Evolutionary conservation across 1,140 invertebrate species (phyloP), one percentile per base, ranked within the genome.

Genomic region (Heliothis subflexa): DNA sequence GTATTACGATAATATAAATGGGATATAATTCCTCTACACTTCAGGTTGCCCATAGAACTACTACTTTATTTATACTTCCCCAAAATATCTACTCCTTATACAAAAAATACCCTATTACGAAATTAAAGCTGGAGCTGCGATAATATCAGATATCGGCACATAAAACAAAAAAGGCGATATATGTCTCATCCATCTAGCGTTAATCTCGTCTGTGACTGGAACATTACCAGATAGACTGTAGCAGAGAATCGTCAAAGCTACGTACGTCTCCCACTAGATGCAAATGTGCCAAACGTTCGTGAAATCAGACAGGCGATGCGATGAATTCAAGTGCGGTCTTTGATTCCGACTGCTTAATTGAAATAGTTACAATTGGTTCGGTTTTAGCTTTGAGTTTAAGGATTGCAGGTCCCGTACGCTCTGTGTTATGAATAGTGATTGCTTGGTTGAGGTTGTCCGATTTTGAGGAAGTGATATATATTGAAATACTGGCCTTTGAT

Each of bases 191-290:
- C 55, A 61, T 14, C 16, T 21, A 1, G 61, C 40, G 54, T 57
- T 70, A 70, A 78, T 78, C 33, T 78, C 55, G n/a, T 78, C 55
- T 52, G 62, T 25, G 16, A 45, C 45, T 62, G 49, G 40, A 71
- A 62, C 55, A 75, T 78, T 81, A 78, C 74, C 18, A 55, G 61
- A 76, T 78, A 72, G 68, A 76, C 14, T 59, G 66, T 62, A 81
- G 77, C 50, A 57, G 33, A 50, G 70, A 74, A 70, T 77, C 79
- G 80, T 82, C 82, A 83, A 82, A 83, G 82, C 70, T 80, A 80
- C 64, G 78, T 78, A 61, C 59, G 59, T 33, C 59, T 62, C 52
- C 49, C 61, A 76, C 72, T 83, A 80, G 75, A 83, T 82, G 80
- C 80, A 81, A 85, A 83, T 82, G 80, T 78, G 72, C 33, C 78